phyloP scores from a whole-genome alignment of 2,113 vertebrate species.

The Clupea harengus region DNA sequence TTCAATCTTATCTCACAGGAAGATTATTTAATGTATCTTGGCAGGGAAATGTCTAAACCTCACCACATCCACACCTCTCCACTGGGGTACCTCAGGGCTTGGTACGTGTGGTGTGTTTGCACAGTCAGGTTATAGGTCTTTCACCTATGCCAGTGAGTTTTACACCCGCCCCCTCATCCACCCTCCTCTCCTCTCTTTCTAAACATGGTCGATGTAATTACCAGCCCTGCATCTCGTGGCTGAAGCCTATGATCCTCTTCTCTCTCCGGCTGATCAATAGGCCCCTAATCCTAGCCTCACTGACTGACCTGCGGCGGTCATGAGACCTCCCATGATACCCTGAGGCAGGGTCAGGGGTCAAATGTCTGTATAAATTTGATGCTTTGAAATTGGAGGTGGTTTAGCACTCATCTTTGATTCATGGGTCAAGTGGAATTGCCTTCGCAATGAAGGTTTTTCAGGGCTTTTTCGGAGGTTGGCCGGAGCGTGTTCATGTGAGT shows the following conservation, averaged over 20 bases:
- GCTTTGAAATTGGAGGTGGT: conserved; percentile 59
- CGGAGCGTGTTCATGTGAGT: background rate
- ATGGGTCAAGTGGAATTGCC: conserved; percentile 55
- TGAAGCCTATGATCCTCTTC: conserved; percentile 44
- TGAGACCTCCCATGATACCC: conserved; percentile 66
- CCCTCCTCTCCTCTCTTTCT: conserved; percentile 45
- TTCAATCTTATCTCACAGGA: background rate
- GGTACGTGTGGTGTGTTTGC: background rate
- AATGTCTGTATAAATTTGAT: conserved; percentile 68
- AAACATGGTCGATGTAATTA: background rate
- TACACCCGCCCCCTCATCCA: background rate
- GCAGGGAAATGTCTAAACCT: background rate
- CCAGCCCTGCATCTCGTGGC: background rate
- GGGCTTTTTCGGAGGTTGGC: background rate
- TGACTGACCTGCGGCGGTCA: conserved; percentile 61
- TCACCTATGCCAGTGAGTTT: background rate
- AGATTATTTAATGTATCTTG: background rate
- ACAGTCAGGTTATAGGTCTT: background rate
- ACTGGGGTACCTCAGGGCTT: background rate
- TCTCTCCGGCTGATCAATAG: conserved; percentile 60
- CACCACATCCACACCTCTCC: no score
- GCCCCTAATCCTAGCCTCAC: conserved; percentile 58
- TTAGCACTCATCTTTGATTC: conserved; percentile 50
- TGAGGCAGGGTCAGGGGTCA: conserved; percentile 66
- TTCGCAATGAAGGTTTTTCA: background rate